phyloP scores from a whole-genome alignment of 2,797 vertebrate species.

The Phalloptychus januarius region DNA sequence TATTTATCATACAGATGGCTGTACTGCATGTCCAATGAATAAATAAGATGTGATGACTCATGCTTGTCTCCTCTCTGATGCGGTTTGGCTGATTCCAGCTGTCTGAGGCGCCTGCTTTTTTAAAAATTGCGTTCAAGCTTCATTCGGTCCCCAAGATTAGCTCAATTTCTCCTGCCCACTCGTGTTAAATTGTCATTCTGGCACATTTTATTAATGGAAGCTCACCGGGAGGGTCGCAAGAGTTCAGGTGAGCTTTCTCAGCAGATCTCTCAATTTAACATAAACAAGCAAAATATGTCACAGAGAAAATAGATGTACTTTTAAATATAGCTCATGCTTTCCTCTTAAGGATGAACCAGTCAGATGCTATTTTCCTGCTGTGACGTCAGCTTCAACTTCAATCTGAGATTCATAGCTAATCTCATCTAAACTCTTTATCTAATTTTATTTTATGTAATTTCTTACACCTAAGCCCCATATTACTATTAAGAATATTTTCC shows the following conservation, averaged over 20 bases:
- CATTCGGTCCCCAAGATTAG: slow-evolving; percentile 21
- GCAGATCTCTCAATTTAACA: neutral
- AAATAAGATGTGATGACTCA: slow-evolving; percentile 21
- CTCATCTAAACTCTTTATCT: slow-evolving; percentile 7
- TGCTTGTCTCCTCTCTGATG: neutral
- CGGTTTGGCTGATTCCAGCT: neutral
- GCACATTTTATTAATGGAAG: slow-evolving; percentile 32
- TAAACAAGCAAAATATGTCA: slow-evolving; percentile 4
- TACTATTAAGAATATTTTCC: neutral
- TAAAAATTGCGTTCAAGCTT: slow-evolving; percentile 37
- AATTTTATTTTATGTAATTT: neutral
- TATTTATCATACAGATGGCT: slow-evolving; percentile 24
- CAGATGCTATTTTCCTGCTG: neutral
- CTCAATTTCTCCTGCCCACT: slow-evolving; percentile 14
- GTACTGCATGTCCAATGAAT: neutral
- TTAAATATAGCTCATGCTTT: neutral
- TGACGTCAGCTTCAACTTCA: neutral
- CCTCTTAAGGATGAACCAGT: neutral
- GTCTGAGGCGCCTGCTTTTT: slow-evolving; percentile 21
- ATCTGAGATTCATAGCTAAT: neutral
- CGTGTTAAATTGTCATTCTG: slow-evolving; percentile 1
- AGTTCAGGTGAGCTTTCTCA: neutral
- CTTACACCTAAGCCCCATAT: neutral
- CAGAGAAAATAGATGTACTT: neutral
- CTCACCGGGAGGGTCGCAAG: neutral